Evolutionary conservation across 2,797 vertebrate species (phyloP), one percentile per base, ranked within the genome.

Genomic region (Brachyalestes nurse): DNA sequence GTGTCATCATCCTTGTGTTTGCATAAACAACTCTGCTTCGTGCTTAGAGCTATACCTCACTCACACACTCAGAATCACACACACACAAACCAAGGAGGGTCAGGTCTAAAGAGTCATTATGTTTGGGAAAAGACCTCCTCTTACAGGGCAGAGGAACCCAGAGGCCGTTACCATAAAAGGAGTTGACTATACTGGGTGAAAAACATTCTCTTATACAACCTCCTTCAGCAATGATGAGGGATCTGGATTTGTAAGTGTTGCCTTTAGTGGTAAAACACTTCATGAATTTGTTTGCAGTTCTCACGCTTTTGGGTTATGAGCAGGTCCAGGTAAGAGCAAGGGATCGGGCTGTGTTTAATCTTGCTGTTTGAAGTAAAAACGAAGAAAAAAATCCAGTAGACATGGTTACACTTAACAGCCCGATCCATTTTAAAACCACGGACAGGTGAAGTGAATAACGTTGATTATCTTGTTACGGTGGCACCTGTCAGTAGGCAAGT

Each of bases 91-190:
- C 25, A 73, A 65, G 72, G 34, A 61, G 73, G 80, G 86, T 82
- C 73, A 81, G 73, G 75, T 82, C 81, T 89, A 86, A 83, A 69
- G 84, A 92, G 79, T 85, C 85, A 78, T 61, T 79, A 72, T 72
- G 75, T 88, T 78, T 86, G 87, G 86, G 86, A 82, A 86, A 78
- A 91, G 86, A 88, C 86, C 83, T 90, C 76, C 77, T 86, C 80
- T 88, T 73, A 67, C 58, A 67, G 88, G 85, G 88, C 87, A 88
- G 88, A 84, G 91, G 88, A 93, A 92, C 82, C 88, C 88, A 91
- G 85, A 82, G 42, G 86, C 82, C 88, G 88, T 92, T 89, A 84
- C 93, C 93, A 87, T 94, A 94, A 90, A 94, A 93, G 94, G 93
- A 91, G 83, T 77, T 87, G 72, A 84, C 74, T 79, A 80, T 87